These are phyloP conservation scores for Chloroclysta siterata DNA, from an alignment of 2,888 invertebrate species.

Conservation along the genomic window DNA sequence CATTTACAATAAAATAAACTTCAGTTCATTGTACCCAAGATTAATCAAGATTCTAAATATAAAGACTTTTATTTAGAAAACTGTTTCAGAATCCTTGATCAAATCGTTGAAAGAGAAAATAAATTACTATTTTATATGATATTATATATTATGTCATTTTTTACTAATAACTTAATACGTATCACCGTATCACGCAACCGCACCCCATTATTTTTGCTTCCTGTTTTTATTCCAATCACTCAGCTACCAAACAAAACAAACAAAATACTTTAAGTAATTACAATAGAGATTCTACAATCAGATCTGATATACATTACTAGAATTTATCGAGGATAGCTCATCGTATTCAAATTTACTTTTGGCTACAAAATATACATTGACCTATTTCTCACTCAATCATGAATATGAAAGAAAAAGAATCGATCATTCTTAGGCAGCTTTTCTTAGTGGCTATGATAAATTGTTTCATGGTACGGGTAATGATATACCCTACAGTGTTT, in stretches of 20 bases:
- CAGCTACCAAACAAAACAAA: background rate
- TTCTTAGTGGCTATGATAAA: conserved; percentile 54
- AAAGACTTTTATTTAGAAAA: no score
- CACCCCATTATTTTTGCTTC: background rate
- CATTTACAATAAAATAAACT: no score
- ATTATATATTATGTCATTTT: no score
- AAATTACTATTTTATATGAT: no score
- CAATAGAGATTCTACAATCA: conserved; percentile 2
- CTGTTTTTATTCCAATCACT: background rate
- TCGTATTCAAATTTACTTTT: conserved; percentile 16
- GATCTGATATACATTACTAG: conserved; percentile 13
- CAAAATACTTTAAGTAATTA: conserved; percentile 1
- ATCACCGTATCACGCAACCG: background rate
- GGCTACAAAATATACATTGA: conserved; percentile 37
- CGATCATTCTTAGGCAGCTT: conserved; percentile 48
- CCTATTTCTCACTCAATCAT: conserved; percentile 54
- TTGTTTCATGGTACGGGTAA: conserved; percentile 48
- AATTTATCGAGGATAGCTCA: conserved; percentile 15
- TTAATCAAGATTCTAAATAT: no score
- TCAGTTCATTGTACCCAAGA: no score
- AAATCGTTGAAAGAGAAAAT: no score
- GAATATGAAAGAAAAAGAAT: conserved; percentile 59
- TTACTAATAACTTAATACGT: no score
- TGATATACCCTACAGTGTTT: conserved; percentile 33
- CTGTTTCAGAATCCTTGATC: no score